A percentile compares a stretch with the other conserved stretches of the same genome.
Evolutionary conservation across 2,888 invertebrate genomes (phyloP).

Genomic region (Morpho helenor): DNA sequence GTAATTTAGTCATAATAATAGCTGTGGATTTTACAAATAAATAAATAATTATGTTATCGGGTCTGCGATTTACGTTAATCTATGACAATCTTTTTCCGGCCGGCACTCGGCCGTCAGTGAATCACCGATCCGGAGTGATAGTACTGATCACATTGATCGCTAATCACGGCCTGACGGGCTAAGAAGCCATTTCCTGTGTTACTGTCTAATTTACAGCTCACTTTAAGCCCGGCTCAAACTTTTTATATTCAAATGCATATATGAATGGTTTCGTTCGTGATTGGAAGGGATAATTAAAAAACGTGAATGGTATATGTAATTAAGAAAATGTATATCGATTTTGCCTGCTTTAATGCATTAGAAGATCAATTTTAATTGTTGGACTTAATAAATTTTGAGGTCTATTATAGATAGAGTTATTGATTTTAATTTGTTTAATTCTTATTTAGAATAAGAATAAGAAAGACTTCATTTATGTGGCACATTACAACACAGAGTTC

Average conservation of each 20-base stretch:
- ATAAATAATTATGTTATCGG: neutral
- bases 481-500: no score
- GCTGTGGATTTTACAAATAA: no score
- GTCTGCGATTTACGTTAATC: constrained; percentile 30
- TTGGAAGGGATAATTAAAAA: constrained; percentile 18
- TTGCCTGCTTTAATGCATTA: no score
- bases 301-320: constrained; percentile 11
- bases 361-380: no score
- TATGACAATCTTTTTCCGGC: constrained; percentile 45
- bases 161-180: constrained; percentile 72
- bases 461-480: no score
- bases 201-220: constrained; percentile 75
- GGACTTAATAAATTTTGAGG: no score
- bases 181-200: constrained; percentile 75
- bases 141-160: constrained; percentile 65
- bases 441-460: no score
- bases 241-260: constrained; percentile 22
- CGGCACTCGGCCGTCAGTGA: constrained; percentile 54
- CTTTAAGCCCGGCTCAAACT: constrained; percentile 38
- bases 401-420: no score
- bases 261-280: constrained; percentile 16
- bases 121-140: constrained; percentile 64
- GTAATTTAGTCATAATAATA: no score
- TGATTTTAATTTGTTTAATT: no score
- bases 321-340: constrained; percentile 32